Evolutionary conservation across 2,113 vertebrate species (phyloP).

Genomic region (Mystacornis crossleyi): DNA sequence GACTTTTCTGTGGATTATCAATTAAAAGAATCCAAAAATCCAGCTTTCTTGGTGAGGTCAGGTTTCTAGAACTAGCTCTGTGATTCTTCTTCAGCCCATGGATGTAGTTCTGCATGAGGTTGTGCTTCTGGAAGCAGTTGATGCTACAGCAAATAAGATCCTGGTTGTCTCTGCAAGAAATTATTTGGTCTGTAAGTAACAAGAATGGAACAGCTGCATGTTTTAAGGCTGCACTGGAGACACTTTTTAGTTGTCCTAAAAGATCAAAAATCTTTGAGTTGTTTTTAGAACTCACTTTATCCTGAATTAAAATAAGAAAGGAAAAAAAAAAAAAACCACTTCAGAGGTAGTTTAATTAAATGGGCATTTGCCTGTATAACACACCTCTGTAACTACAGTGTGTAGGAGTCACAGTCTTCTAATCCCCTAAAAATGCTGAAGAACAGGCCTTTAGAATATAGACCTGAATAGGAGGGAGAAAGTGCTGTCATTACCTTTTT

Average conservation of each 20-base stretch:
- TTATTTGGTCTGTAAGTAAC: not conserved
- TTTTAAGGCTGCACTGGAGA: not conserved
- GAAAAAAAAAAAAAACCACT: not conserved
- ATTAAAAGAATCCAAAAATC: not conserved
- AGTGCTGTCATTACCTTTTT: not conserved
- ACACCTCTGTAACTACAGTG: not conserved
- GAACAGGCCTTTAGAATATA: not conserved
- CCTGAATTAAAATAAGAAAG: not conserved
- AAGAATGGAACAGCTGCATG: not conserved
- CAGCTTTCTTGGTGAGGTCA: not conserved
- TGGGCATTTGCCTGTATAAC: not conserved
- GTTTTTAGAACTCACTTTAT: not conserved
- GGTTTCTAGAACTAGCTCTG: not conserved
- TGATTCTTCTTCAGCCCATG: not conserved
- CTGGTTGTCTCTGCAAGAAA: not conserved
- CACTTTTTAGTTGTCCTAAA: not conserved
- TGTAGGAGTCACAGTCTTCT: not conserved
- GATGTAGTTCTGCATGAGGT: not conserved
- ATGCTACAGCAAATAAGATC: not conserved
- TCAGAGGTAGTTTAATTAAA: not conserved
- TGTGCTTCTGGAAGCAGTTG: not conserved
- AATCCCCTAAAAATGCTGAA: not conserved
- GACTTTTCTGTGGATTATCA: not conserved
- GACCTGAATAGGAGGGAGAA: not conserved
- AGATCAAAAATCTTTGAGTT: not conserved